Evolutionary conservation across 2,888 invertebrate species (phyloP), one percentile per base, ranked within the genome.

Genomic region (Pyralis farinalis): DNA sequence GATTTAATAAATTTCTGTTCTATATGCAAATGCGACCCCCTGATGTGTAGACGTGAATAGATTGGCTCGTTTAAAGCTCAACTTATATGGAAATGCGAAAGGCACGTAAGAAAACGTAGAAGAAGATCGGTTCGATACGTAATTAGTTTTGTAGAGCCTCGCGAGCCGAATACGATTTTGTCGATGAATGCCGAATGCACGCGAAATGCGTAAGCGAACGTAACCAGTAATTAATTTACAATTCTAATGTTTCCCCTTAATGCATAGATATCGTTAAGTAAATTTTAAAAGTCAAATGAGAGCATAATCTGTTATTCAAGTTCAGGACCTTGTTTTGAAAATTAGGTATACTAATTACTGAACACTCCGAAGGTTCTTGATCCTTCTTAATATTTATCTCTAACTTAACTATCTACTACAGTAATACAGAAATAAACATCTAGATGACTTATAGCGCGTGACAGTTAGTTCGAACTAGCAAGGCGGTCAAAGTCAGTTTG

Each of bases 21-120:
- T 87, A 88, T 87, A 88, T 87, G 88, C 87, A 88, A 88, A 88
- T 88, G 81, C 74, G 85, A 78, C 83, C 83, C 85, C 85, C 85
- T 87, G 87, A 88, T 88, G 87, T 88, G 87, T 87, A 88, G 88
- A 87, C 88, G 86, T 85, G 87, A 88, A 88, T 88, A 88, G 87
- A 88, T 88, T 88, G 87, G 88, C 77, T 84, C 88, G 87, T 87
- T 88, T 88, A 87, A 83, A 85, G 78, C 88, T 86, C 87, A 86
- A 87, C 87, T 87, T 88, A 87, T 87, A 87, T 87, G 88, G 85
- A 84, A 87, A 87, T 87, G 72, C 75, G 83, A 86, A 87, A 86
- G 85, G 87, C 84, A 87, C 83, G 86, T 85, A 87, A 87, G 87
- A 87, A 88, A 87, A 75, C 82, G 83, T 74, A 67, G 75, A 83